Evolutionary conservation across 2,113 vertebrate species (phyloP), one percentile per base, ranked within the genome.

Genomic region (Paradisaea rubra): DNA sequence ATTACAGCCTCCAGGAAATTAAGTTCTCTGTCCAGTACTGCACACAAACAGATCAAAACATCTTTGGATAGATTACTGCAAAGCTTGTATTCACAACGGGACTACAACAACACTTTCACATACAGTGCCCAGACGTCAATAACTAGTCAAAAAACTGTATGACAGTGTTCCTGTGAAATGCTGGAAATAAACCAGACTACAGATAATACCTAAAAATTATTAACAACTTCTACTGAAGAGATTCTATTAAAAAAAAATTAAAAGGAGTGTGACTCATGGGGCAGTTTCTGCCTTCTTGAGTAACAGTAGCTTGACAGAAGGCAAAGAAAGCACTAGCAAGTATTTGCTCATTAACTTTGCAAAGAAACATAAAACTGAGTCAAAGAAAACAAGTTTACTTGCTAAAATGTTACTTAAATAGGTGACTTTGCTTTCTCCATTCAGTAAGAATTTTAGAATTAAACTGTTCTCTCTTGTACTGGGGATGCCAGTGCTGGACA

Each of bases 1-100:
- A 95, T 83, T 92, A 86, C 49, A 85, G 70, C 57, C 59, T 88
- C 33, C 71, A 91, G 89, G 74, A 91, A 88, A 93, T 89, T 54
- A 89, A 61, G 59, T 88, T 82, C 49, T 93, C 76, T 64, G 64
- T 88, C 71, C 85, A 84, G 50, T 20, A 91, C 41, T 20, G 56
- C 57, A 90, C 52, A 81, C 44, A 63, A 89, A 82, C 74, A 87
- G 78, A 93, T 73, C 35, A 89, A 91, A 94, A 93, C 31, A 77
- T 69, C 54, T 86, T 41, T 92, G 47, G 61, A 80, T 6, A 86
- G 59, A 77, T 71, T 89, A 89, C 57, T 49, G 68, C 47, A 71
- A 93, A 52, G 56, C 17, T 73, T 71, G 22, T 39, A 47, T 64
- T 82, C 64, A 85, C 71, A 81, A 64, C 5, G 8, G 56, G 56